phyloP scores from a whole-genome alignment of 92 coral and sea anemone species.

The Galaxea fascicularis region DNA sequence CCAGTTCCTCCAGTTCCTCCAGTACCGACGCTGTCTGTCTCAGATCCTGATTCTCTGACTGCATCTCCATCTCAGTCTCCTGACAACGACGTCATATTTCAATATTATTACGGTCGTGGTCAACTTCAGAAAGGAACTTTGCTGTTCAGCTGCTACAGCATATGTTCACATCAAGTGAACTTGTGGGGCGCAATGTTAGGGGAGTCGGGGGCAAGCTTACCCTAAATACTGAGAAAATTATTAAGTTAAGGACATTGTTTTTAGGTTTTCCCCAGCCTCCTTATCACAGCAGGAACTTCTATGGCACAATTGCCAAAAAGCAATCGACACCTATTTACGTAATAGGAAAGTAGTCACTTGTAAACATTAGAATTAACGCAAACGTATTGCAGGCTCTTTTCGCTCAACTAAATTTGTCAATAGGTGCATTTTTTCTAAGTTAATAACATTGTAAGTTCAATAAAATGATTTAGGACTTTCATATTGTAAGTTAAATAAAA shows the following conservation, averaged over 20 bases:
- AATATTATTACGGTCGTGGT: background rate
- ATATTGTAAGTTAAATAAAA: slow-evolving; percentile 13
- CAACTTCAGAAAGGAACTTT: slow-evolving; percentile 11
- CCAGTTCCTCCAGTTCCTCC: background rate
- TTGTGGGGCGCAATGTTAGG: too few relatives aligned
- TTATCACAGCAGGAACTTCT: background rate
- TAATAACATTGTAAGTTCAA: background rate
- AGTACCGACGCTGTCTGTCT: background rate
- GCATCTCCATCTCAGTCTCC: background rate
- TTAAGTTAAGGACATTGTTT: slow-evolving; percentile 1
- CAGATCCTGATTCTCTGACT: background rate
- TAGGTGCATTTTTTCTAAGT: background rate
- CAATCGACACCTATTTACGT: slow-evolving; percentile 5
- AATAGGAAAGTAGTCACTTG: slow-evolving; percentile 1
- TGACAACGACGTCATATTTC: background rate
- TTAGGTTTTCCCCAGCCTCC: background rate
- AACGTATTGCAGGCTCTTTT: too few relatives aligned
- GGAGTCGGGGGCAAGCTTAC: too few relatives aligned
- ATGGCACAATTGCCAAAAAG: slow-evolving; percentile 24
- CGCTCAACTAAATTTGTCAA: background rate
- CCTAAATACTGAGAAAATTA: too few relatives aligned
- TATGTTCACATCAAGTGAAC: background rate
- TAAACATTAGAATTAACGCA: background rate
- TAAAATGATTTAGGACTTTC: background rate
- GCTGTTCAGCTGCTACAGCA: slow-evolving; percentile 1